These are phyloP conservation scores for Acrobeloides nanus DNA, from an alignment of 2,888 invertebrate species.

Conservation along the genomic window DNA sequence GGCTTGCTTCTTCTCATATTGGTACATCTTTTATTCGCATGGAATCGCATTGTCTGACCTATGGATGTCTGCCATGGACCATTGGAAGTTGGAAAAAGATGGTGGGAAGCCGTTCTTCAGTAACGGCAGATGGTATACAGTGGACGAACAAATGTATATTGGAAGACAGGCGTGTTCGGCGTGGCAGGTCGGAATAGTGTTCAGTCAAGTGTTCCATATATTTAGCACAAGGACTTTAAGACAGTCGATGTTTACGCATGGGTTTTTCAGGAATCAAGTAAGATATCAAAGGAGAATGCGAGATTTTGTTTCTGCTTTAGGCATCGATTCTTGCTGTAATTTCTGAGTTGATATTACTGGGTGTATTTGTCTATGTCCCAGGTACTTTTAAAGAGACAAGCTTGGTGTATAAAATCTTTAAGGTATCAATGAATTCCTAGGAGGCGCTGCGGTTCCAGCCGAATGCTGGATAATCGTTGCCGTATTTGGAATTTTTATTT, in stretches of 20 bases:
- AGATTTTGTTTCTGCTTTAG: conserved; percentile 6
- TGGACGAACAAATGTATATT: conserved; percentile 23
- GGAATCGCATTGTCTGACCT: conserved; percentile 13
- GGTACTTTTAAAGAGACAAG: conserved; percentile 8
- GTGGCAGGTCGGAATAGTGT: conserved; percentile 34
- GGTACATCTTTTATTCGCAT: conserved; percentile 10
- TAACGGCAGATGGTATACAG: conserved; percentile 17
- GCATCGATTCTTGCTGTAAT: conserved; percentile 14
- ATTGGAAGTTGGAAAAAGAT: conserved; percentile 16
- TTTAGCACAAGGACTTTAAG: conserved; percentile 20
- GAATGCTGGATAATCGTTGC: conserved; percentile 28
- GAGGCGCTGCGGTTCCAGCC: conserved; percentile 27
- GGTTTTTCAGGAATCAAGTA: conserved; percentile 21
- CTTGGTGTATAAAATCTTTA: neutral
- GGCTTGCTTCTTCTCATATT: conserved; percentile 14
- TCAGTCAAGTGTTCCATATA: conserved; percentile 25
- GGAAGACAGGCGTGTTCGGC: conserved; percentile 26
- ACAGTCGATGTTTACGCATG: conserved; percentile 24
- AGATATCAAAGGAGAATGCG: too few relatives aligned
- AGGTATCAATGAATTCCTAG: conserved; percentile 24
- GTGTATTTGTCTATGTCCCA: conserved; percentile 22
- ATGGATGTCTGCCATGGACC: conserved; percentile 1
- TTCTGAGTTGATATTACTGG: conserved; percentile 16
- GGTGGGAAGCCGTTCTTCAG: conserved; percentile 9
- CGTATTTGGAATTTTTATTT: conserved; percentile 25